Conservation (phyloP, 2,113 vertebrate genomes). For the Coreoperca whiteheadi region DNA sequence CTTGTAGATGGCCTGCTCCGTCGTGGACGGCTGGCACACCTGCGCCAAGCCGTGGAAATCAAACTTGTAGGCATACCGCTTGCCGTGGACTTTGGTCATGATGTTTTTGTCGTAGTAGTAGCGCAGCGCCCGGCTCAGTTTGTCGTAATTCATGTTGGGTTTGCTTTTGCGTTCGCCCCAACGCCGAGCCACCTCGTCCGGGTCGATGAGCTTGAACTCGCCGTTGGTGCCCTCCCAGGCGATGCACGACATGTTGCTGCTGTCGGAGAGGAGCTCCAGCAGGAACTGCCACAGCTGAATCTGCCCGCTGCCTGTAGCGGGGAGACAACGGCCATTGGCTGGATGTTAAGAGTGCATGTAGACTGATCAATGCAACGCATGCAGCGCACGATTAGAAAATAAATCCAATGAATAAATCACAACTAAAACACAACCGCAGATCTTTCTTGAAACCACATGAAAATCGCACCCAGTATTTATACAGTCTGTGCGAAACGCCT, state of each 20-base stretch:
- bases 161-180: slow-evolving; percentile 99
- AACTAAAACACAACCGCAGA: background rate
- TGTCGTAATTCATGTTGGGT: slow-evolving; percentile 99
- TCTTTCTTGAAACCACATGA: background rate
- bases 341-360: background rate
- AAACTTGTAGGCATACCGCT: slow-evolving; percentile 98
- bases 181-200: slow-evolving; percentile 95
- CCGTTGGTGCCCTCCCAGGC: slow-evolving; percentile 98
- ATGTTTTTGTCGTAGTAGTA: slow-evolving; percentile 99
- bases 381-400: background rate
- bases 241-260: slow-evolving; percentile 93
- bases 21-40: slow-evolving; percentile 94
- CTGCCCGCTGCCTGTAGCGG: slow-evolving; percentile 91
- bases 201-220: slow-evolving; percentile 98
- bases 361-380: background rate
- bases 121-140: slow-evolving; percentile 96
- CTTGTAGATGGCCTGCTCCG: slow-evolving; percentile 95
- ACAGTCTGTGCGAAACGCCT: background rate
- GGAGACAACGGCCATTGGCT: too few species aligned
- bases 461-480: too few species aligned
- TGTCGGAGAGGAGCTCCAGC: slow-evolving; percentile 95
- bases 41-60: slow-evolving; percentile 98
- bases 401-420: background rate
- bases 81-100: slow-evolving; percentile 99
- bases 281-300: slow-evolving; percentile 99